Conservation (phyloP, 2,113 vertebrate genomes). For the Choloepus hoffmanni region DNA sequence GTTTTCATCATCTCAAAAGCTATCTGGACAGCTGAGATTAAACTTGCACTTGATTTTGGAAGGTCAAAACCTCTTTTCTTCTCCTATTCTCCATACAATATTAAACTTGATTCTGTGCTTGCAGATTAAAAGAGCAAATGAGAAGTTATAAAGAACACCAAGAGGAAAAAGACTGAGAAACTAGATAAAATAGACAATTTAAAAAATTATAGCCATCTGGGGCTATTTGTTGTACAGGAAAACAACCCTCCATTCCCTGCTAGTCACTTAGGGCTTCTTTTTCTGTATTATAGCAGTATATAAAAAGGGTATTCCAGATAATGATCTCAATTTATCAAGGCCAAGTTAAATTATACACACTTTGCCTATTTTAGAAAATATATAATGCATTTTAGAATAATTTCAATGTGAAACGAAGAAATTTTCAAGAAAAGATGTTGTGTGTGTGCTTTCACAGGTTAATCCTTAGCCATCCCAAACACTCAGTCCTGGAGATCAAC, state of each 20-base stretch:
- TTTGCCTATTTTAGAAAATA: slow-evolving; percentile 45
- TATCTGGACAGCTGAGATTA: not conserved
- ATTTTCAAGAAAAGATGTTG: not conserved
- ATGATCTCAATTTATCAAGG: slow-evolving; percentile 17
- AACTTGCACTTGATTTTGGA: not conserved
- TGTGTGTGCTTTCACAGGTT: not conserved
- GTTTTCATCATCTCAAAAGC: not conserved
- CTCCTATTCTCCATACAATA: not conserved
- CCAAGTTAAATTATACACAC: not conserved
- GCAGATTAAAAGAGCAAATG: slow-evolving; percentile 20
- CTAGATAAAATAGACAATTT: not conserved
- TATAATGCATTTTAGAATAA: not conserved
- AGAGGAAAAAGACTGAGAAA: not conserved
- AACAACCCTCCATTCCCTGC: not conserved
- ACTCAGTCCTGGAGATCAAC: not conserved
- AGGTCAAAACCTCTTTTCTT: not conserved
- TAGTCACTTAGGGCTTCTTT: not conserved
- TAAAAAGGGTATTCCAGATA: not conserved
- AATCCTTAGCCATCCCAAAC: not conserved
- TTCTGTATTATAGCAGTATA: not conserved
- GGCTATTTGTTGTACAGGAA: not conserved
- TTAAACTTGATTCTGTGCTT: not conserved
- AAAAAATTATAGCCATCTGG: not conserved
- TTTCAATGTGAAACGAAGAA: slow-evolving; percentile 1
- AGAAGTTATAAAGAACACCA: not conserved